A percentile compares a stretch with the other conserved stretches of the same genome.
Conservation (phyloP, 2,113 vertebrate species). For the Verasper variegatus region DNA sequence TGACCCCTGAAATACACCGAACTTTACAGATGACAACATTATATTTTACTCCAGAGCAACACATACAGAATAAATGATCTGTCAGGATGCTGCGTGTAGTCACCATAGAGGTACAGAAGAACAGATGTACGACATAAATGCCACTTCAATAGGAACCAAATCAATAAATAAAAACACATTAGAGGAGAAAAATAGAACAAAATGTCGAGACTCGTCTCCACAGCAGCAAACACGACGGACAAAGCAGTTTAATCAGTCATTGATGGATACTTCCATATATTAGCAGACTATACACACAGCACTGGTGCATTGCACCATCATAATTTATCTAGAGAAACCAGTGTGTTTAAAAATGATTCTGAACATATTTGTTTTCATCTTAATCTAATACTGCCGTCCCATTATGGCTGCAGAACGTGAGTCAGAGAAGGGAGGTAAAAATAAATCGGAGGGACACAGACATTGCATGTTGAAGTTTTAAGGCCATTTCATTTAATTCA, state of each 20-base stretch:
- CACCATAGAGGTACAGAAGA: conserved; percentile 44
- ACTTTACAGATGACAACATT: conserved; percentile 52
- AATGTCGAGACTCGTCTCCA: conserved; percentile 23
- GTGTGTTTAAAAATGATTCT: conserved; percentile 24
- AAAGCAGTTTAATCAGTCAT: conserved; percentile 45
- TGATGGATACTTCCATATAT: conserved; percentile 27
- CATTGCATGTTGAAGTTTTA: conserved; percentile 50
- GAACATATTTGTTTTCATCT: conserved; percentile 16
- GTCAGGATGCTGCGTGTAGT: conserved; percentile 43
- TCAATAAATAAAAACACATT: conserved; percentile 65
- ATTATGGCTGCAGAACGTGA: conserved; percentile 18
- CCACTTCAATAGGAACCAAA: conserved; percentile 44
- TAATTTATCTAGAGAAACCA: conserved; percentile 10
- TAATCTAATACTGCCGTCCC: conserved; percentile 29
- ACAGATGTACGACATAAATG: conserved; percentile 39
- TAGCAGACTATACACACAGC: conserved; percentile 19
- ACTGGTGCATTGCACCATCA: neutral
- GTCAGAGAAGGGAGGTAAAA: conserved; percentile 19
- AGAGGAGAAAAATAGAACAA: conserved; percentile 5
- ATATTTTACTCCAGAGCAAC: conserved; percentile 60
- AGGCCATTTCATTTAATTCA: conserved; percentile 60
- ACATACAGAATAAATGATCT: conserved; percentile 30
- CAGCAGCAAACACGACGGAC: conserved; percentile 7
- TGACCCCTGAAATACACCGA: conserved; percentile 46
- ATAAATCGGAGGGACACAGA: conserved; percentile 20